Percentiles rank a stretch among this genome's conserved stretches.
Conservation (phyloP, 2,888 invertebrate genomes). For the Nebria salina region DNA sequence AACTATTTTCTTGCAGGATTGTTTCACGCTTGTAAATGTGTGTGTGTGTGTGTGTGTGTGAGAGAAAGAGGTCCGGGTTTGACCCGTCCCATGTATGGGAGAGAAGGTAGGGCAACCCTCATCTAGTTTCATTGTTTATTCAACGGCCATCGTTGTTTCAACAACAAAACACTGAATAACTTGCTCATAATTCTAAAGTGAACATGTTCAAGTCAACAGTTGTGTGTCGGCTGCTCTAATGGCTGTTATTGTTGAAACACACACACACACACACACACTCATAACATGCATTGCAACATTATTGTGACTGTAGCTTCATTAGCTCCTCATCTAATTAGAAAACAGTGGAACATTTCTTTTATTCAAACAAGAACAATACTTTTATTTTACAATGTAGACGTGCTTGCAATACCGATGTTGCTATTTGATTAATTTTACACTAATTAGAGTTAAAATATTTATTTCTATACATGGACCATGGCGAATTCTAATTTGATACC, state of each 20-base stretch:
- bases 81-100: background rate
- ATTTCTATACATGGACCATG: too few relatives aligned
- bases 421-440: too few relatives aligned
- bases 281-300: background rate
- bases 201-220: slow-evolving; percentile 45
- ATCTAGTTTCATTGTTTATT: slow-evolving; percentile 46
- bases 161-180: slow-evolving; percentile 46
- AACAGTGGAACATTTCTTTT: background rate
- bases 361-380: background rate
- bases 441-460: too few relatives aligned
- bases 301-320: background rate
- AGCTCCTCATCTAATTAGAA: background rate
- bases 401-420: too few relatives aligned
- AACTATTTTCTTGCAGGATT: background rate
- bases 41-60: background rate
- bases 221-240: slow-evolving; percentile 36
- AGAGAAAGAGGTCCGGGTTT: too few relatives aligned
- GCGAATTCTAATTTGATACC: too few relatives aligned
- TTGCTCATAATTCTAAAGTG: slow-evolving; percentile 45
- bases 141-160: slow-evolving; percentile 43
- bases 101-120: slow-evolving; percentile 33
- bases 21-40: background rate
- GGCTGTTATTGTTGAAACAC: slow-evolving; percentile 44
- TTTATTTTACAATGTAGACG: too few relatives aligned
- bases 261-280: background rate